Evolutionary conservation across 1,140 invertebrate species (phyloP).

Genomic region (Zaprionus taronus): DNA sequence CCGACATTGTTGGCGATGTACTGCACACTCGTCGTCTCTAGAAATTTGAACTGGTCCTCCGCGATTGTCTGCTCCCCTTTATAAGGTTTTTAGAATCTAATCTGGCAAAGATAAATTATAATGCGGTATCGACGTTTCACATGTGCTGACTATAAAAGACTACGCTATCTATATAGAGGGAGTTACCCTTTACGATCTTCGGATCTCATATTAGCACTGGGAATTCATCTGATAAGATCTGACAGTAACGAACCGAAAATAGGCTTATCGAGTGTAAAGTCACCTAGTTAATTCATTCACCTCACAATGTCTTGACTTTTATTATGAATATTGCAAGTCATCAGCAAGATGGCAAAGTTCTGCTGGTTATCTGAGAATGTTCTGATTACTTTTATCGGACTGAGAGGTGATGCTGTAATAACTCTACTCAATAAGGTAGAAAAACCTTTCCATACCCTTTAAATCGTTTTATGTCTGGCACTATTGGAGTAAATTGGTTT

Average conservation of each 20-base stretch:
- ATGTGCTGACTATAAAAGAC: background rate
- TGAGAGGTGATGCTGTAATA: background rate
- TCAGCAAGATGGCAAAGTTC: slow-evolving; percentile 4
- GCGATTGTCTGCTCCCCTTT: slow-evolving; percentile 11
- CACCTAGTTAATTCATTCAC: slow-evolving; percentile 35
- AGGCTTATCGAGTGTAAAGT: slow-evolving; percentile 14
- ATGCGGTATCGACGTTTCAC: slow-evolving; percentile 27
- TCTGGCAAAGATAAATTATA: slow-evolving; percentile 28
- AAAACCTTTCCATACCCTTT: too few relatives aligned
- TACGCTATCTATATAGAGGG: background rate
- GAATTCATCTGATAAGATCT: slow-evolving; percentile 17
- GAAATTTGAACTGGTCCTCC: slow-evolving; percentile 34
- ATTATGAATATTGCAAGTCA: slow-evolving; percentile 1
- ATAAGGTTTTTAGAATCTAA: slow-evolving; percentile 28
- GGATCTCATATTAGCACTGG: background rate
- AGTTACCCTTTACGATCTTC: background rate
- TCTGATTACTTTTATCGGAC: slow-evolving; percentile 2
- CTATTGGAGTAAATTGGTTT: too few relatives aligned
- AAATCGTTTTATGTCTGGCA: too few relatives aligned
- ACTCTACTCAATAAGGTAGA: too few relatives aligned
- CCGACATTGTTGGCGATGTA: slow-evolving; percentile 46
- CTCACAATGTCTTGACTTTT: background rate
- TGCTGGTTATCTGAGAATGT: background rate
- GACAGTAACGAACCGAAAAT: background rate
- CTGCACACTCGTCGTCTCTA: background rate